phyloP scores from a whole-genome alignment of 1,140 invertebrate species.

The Papilio aristodemus region DNA sequence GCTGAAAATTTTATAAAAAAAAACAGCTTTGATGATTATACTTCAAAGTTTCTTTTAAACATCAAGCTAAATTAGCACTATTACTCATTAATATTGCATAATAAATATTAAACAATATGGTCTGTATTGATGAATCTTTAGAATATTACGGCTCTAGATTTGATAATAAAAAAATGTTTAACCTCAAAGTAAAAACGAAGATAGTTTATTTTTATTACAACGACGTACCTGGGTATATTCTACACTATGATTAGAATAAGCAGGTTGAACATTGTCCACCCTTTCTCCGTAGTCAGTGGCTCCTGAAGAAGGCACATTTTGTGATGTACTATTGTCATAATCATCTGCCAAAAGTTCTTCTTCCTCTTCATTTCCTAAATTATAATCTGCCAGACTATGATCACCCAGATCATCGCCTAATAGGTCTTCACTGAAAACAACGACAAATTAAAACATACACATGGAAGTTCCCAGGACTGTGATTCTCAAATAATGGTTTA shows the following conservation, averaged over 20 bases:
- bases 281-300: slow-evolving; percentile 46
- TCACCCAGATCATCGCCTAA: slow-evolving; percentile 74
- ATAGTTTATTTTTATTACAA: slow-evolving; percentile 25
- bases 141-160: background rate
- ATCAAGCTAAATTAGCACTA: background rate
- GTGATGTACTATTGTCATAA: slow-evolving; percentile 60
- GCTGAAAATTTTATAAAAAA: slow-evolving; percentile 36
- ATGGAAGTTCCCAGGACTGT: slow-evolving; percentile 32
- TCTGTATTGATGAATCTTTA: background rate
- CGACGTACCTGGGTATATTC: slow-evolving; percentile 56
- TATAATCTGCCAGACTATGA: slow-evolving; percentile 73
- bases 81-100: background rate
- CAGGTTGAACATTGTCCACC: slow-evolving; percentile 49
- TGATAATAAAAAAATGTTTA: background rate
- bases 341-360: slow-evolving; percentile 72
- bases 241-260: slow-evolving; percentile 51
- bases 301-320: slow-evolving; percentile 64
- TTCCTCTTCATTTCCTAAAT: slow-evolving; percentile 75
- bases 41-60: background rate
- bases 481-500: slow-evolving; percentile 1
- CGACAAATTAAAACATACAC: slow-evolving; percentile 36
- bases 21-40: too few relatives aligned
- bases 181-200: slow-evolving; percentile 7
- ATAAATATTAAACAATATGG: background rate
- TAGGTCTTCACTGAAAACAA: slow-evolving; percentile 70